Base-by-base conservation (phyloP, 1,140 invertebrate genomes). In the Drosophila gunungcola region DNA sequence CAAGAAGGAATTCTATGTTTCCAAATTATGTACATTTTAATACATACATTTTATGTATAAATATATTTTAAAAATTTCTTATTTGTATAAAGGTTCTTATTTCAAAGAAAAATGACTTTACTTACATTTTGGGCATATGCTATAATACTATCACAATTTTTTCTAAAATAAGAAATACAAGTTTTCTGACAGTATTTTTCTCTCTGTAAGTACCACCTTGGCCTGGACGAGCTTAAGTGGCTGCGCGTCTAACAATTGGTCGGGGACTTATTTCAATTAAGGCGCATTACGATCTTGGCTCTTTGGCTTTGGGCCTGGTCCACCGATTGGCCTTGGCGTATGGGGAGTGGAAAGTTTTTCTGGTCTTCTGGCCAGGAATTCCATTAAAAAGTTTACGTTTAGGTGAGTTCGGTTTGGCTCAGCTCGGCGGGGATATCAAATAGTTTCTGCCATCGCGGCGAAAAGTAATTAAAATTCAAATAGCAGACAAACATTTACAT, bases 381-480 rank as follows among this genome's bases (percentile, higher is more conserved):
- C 84, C 79, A 84, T 89, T 89, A 84, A 78, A 89, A 89, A 89
- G 73, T 89, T 88, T 80, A 54, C 70, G 56, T 72, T 70, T 69
- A 70, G 67, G 57, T 52, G 61, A 42, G 16, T 13, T 49, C 27
- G 46, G 48, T 38, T 34, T 60, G 10, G 34, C 38, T 43, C 54
- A 3, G 60, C 38, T 41, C 27, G 12, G 27, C 32, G 64, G 34
- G 55, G 36, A 27, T 57, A 73, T 38, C 42, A 73, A 77, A 89
- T 89, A 89, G 84, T 88, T 89, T 79, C 51, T 68, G 77, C 56
- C 70, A 69, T 60, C 60, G 83, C 81, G 77, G 65, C 85, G 55
- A 89, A 89, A 89, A 89, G 84, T 89, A 89, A 89, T 89, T 89
- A 89, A 89, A 89, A 89, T 89, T 89, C 84, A 89, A 89, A 89